Conservation (phyloP, 2,113 vertebrate species). For the Caloenas nicobarica region DNA sequence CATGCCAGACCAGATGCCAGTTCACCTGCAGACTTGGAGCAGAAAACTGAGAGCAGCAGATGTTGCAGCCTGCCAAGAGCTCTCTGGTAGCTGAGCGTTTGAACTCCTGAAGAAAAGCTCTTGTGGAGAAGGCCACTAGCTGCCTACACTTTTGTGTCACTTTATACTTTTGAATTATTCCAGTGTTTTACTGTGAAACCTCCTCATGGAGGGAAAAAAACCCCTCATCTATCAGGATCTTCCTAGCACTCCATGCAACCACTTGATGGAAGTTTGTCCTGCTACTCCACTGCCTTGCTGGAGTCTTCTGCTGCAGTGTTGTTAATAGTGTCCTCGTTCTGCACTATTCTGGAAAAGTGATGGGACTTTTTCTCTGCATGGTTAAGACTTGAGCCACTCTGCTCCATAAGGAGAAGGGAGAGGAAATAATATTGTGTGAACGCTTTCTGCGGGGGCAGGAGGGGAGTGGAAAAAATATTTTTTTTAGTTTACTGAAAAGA, state of each 20-base stretch:
- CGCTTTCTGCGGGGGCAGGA: not conserved
- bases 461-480: no score
- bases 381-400: not conserved
- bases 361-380: not conserved
- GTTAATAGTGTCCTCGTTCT: not conserved
- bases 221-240: rapidly evolving
- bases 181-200: not conserved
- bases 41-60: constrained; percentile 35
- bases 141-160: not conserved
- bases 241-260: not conserved
- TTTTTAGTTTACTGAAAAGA: not conserved
- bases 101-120: constrained; percentile 7
- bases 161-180: not conserved
- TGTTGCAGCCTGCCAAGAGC: constrained; percentile 17
- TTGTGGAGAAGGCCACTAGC: not conserved
- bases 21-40: constrained; percentile 31
- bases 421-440: not conserved
- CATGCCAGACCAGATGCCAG: not conserved
- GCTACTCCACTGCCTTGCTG: not conserved
- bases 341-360: not conserved
- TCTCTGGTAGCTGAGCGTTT: not conserved
- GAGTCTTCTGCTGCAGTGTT: not conserved
- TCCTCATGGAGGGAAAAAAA: not conserved
- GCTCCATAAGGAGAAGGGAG: not conserved
- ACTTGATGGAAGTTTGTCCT: not conserved